phyloP scores from a whole-genome alignment of 2,113 vertebrate species.

The Gulo gulo region DNA sequence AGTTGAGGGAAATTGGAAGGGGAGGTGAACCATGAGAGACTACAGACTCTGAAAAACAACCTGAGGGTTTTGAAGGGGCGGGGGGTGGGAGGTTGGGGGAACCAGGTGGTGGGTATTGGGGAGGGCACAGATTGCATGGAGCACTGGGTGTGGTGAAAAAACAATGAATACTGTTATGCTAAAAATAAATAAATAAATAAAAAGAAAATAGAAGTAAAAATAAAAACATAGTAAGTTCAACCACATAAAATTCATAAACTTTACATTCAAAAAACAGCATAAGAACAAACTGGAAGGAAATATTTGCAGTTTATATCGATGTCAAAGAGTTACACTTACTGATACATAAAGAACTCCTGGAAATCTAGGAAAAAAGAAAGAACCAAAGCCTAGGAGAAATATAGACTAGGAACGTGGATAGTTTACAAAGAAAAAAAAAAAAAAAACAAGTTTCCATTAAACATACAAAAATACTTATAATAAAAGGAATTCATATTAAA shows the following conservation, averaged over 20 bases:
- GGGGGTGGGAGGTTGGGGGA: too few species aligned
- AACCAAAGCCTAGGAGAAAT: not conserved
- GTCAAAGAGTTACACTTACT: not conserved
- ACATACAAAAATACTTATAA: not conserved
- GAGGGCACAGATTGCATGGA: too few species aligned
- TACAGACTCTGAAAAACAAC: too few species aligned
- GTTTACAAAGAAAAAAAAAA: not conserved
- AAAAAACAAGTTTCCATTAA: not conserved
- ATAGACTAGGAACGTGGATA: not conserved
- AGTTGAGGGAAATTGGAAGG: too few species aligned
- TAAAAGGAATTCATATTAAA: not conserved
- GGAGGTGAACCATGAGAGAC: too few species aligned
- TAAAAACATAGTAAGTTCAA: not conserved
- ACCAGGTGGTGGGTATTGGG: too few species aligned
- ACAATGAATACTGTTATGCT: too few species aligned
- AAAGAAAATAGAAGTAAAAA: constrained; percentile 1
- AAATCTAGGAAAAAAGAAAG: not conserved
- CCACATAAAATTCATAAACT: not conserved
- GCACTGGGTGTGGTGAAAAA: too few species aligned
- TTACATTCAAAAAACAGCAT: not conserved
- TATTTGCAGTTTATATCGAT: not conserved
- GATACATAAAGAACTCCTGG: not conserved
- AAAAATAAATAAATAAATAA: too few species aligned
- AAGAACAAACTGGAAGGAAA: not conserved
- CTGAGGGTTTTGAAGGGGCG: too few species aligned